Percentiles rank a stretch among this genome's conserved stretches.
phyloP scores from a whole-genome alignment of 2,113 vertebrate species.

The Zeus faber region DNA sequence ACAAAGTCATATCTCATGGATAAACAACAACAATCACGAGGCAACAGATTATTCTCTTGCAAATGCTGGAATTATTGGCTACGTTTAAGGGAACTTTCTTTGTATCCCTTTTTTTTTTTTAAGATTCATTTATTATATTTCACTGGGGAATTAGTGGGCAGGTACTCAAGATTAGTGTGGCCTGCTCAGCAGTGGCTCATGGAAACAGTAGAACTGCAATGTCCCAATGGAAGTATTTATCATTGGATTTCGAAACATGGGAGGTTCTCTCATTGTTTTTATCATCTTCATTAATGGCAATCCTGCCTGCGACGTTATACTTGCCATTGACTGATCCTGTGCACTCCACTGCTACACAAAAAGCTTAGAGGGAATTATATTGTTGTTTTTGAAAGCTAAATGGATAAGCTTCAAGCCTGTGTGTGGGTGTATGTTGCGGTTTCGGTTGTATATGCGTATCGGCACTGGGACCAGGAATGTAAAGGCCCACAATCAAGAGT shows the following conservation, averaged over 20 bases:
- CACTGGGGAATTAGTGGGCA: no score
- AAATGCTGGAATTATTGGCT: no score
- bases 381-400: slow-evolving; percentile 12
- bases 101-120: no score
- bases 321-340: slow-evolving; percentile 13
- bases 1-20: no score
- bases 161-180: no score
- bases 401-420: slow-evolving; percentile 11
- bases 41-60: no score
- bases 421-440: not conserved
- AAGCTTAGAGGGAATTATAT: slow-evolving; percentile 16
- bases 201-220: no score
- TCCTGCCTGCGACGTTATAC: slow-evolving; percentile 2
- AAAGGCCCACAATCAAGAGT: not conserved
- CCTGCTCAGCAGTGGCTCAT: no score
- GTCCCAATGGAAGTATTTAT: not conserved
- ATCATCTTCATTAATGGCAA: not conserved
- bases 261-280: not conserved
- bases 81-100: no score
- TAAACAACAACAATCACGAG: no score
- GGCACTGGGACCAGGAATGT: not conserved
- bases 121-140: no score
- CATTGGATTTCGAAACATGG: slow-evolving; percentile 15
- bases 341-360: not conserved
- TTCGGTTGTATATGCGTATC: not conserved